Percentiles rank a stretch among this genome's conserved stretches.
Evolutionary conservation across 2,113 vertebrate genomes (phyloP).

Genomic region (Chaetorhynchus papuensis): DNA sequence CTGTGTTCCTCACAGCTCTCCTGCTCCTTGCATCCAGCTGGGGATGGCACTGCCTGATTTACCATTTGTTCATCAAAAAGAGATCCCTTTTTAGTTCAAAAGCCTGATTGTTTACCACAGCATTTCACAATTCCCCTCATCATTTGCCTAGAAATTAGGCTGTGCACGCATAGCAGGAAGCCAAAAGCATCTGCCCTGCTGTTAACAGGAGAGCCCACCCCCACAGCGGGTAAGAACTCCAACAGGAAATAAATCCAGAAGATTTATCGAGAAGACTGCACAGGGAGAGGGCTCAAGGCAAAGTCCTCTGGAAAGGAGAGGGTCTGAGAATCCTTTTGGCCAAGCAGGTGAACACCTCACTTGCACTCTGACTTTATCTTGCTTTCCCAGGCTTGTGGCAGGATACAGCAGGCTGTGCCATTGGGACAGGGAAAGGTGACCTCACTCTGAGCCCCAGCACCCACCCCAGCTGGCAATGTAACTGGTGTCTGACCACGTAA

Average conservation of each 20-base stretch:
- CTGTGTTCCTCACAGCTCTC: neutral
- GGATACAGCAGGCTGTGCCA: neutral
- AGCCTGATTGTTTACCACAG: neutral
- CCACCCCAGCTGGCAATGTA: neutral
- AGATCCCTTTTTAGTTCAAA: neutral
- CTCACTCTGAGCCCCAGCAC: neutral
- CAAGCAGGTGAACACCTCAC: neutral
- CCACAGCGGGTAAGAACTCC: neutral
- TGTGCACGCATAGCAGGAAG: neutral
- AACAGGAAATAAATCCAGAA: neutral
- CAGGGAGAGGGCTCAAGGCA: neutral
- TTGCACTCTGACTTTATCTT: neutral
- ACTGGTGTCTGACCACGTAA: neutral
- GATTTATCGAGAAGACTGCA: neutral
- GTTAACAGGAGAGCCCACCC: neutral
- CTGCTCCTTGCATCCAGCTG: neutral
- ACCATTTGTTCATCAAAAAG: neutral
- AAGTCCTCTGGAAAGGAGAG: neutral
- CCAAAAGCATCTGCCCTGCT: slow-evolving; percentile 2
- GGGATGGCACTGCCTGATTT: neutral
- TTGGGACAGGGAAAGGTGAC: neutral
- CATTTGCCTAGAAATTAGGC: slow-evolving; percentile 2
- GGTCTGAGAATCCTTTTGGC: neutral
- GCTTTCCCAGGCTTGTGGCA: neutral
- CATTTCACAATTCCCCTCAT: neutral